Percentiles rank a stretch among this genome's conserved stretches.
Conservation (phyloP, 2,113 vertebrate species). For the Triplophysa dalaica region DNA sequence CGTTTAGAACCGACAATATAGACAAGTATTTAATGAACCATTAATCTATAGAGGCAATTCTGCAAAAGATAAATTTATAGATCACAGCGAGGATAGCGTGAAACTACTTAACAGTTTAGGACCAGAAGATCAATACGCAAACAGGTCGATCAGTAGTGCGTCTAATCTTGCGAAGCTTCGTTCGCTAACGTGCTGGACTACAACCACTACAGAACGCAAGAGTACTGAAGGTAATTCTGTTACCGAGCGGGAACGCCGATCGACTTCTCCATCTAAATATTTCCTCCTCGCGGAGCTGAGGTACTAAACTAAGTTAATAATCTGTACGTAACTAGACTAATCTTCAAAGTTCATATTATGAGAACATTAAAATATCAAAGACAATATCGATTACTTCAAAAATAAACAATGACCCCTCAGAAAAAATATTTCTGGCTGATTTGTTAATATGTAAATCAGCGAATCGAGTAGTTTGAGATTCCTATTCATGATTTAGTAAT, state of each 20-base stretch:
- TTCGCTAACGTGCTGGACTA: neutral
- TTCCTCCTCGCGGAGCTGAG: constrained; percentile 71
- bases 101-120: neutral
- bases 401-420: constrained; percentile 40
- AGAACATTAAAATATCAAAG: constrained; percentile 52
- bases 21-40: neutral
- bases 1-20: neutral
- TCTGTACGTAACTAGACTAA: constrained; percentile 72
- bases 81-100: constrained; percentile 17
- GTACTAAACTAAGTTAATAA: constrained; percentile 72
- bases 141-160: constrained; percentile 10
- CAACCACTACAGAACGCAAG: constrained; percentile 11
- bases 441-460: neutral
- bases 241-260: neutral
- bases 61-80: neutral
- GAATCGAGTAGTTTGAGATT: too few relatives aligned
- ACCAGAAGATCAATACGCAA: constrained; percentile 3
- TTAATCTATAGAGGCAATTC: neutral
- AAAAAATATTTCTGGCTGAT: neutral
- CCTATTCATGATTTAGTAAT: too few relatives aligned
- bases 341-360: constrained; percentile 64
- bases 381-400: constrained; percentile 42
- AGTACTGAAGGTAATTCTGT: neutral
- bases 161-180: neutral
- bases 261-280: constrained; percentile 51